Percentiles rank a stretch among this genome's conserved stretches.
These are phyloP conservation scores for Phaethornis superciliosus DNA, from an alignment of 2,113 vertebrate genomes.

Conservation along the genomic window DNA sequence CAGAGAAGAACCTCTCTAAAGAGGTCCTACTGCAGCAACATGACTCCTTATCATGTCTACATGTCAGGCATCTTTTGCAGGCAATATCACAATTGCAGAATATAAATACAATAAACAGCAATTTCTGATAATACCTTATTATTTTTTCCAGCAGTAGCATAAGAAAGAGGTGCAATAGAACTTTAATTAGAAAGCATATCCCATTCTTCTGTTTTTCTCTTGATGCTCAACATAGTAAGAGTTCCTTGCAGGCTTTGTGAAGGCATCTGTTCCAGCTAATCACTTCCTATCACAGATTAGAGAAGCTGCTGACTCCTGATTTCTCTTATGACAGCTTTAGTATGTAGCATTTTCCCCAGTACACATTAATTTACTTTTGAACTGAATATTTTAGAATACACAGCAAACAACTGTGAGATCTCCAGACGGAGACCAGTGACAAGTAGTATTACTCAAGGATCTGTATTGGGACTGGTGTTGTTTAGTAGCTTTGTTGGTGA, in stretches of 20 bases:
- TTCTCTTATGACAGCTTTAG: neutral
- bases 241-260: neutral
- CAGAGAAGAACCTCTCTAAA: neutral
- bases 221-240: neutral
- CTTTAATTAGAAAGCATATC: neutral
- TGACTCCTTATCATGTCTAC: neutral
- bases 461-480: no score
- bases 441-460: no score
- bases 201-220: neutral
- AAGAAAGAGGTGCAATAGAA: neutral
- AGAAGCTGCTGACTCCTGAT: neutral
- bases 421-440: no score
- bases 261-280: neutral
- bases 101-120: neutral
- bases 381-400: neutral
- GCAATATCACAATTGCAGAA: neutral
- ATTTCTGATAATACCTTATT: neutral
- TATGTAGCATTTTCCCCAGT: neutral
- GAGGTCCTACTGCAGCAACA: neutral
- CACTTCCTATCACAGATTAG: neutral
- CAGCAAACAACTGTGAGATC: neutral
- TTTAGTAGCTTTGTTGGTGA: no score
- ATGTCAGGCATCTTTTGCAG: neutral
- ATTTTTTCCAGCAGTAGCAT: neutral
- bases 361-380: neutral